phyloP scores from a whole-genome alignment of 2,888 invertebrate species.

The Coleophora deauratella region DNA sequence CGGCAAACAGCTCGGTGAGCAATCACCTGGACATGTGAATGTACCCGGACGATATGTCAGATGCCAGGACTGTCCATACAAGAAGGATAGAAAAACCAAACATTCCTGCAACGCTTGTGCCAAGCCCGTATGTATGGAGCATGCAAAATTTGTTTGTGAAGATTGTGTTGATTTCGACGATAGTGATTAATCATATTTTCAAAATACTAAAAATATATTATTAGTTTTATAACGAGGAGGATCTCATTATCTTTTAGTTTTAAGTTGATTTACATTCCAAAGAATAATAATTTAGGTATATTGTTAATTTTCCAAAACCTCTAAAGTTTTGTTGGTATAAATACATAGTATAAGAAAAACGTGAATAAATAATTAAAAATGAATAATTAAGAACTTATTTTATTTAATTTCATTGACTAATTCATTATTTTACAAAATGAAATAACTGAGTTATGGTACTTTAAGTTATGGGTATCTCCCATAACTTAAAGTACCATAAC shows the following conservation, averaged over 20 bases:
- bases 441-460: background rate
- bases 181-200: background rate
- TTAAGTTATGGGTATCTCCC: background rate
- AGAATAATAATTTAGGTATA: background rate
- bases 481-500: too few relatives aligned
- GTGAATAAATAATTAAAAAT: background rate
- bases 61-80: slow-evolving; percentile 8
- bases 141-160: slow-evolving; percentile 4
- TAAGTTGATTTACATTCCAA: background rate
- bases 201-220: background rate
- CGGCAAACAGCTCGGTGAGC: slow-evolving; percentile 7
- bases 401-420: background rate
- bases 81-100: slow-evolving; percentile 11
- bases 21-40: slow-evolving; percentile 4
- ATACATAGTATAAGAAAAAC: background rate
- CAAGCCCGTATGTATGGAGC: slow-evolving; percentile 5
- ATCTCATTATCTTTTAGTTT: slow-evolving; percentile 1
- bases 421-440: background rate
- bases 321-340: background rate
- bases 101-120: slow-evolving; percentile 5
- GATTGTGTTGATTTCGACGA: slow-evolving; percentile 3
- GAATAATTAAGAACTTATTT: background rate
- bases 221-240: background rate
- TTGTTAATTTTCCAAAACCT: background rate
- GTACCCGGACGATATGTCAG: slow-evolving; percentile 7